phyloP scores from a whole-genome alignment of 2,888 invertebrate genomes.

The Chloromyia formosa region DNA sequence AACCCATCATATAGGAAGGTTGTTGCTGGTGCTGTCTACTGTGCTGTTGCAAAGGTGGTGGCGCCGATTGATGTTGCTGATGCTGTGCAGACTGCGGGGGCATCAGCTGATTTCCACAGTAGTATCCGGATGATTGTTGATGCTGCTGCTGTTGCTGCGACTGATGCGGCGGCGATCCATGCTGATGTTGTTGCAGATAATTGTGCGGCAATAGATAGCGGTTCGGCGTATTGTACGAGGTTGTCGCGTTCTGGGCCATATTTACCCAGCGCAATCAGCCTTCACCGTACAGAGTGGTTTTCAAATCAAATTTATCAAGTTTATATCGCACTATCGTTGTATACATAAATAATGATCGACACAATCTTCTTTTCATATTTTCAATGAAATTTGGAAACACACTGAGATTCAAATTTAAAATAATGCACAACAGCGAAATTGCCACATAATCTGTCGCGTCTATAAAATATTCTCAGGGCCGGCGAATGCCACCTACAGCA shows the following conservation, averaged over 20 bases:
- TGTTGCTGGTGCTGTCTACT: conserved; percentile 53
- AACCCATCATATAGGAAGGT: conserved; percentile 51
- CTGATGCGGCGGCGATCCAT: not conserved
- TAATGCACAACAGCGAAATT: conserved; percentile 15
- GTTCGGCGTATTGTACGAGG: conserved; percentile 35
- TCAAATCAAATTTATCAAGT: not conserved
- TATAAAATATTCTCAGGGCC: too few relatives aligned
- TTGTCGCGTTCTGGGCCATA: conserved; percentile 43
- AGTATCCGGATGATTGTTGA: conserved; percentile 44
- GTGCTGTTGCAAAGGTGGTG: not conserved
- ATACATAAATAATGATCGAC: conserved; percentile 13
- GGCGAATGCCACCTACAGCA: too few relatives aligned
- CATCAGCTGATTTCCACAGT: conserved; percentile 21
- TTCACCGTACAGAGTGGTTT: conserved; percentile 19
- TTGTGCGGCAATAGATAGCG: conserved; percentile 43
- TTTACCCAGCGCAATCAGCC: conserved; percentile 32
- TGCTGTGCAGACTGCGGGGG: conserved; percentile 1
- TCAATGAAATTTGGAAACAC: conserved; percentile 2
- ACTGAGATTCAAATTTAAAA: not conserved
- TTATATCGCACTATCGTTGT: conserved; percentile 13
- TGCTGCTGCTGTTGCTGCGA: conserved; percentile 19
- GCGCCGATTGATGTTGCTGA: conserved; percentile 43
- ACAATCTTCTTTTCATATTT: conserved; percentile 34
- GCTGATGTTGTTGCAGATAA: conserved; percentile 37
- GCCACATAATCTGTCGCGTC: conserved; percentile 3